A percentile compares a stretch with the other conserved stretches of the same genome.
Evolutionary conservation across 2,113 vertebrate species (phyloP).

Genomic region (Neolamprologus kungweensis): DNA sequence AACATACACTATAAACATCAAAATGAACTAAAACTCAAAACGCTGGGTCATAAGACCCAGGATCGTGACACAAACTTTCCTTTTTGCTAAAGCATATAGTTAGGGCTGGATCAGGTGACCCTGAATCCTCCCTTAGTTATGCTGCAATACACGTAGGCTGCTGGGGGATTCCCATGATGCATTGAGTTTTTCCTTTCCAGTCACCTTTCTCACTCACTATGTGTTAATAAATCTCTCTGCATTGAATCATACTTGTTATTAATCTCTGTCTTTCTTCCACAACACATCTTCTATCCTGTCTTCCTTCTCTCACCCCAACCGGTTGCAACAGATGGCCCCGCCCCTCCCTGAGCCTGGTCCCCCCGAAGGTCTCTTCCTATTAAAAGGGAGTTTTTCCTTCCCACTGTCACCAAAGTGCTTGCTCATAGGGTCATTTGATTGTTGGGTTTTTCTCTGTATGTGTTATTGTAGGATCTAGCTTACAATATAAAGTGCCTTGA

Average conservation of each 20-base stretch:
- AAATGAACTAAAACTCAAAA: too few species aligned
- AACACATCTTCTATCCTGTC: fast-evolving
- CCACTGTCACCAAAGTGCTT: not conserved
- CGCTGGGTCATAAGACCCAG: too few species aligned
- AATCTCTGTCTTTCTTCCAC: not conserved
- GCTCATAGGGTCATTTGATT: not conserved
- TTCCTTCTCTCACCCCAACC: not conserved
- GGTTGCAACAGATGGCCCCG: fast-evolving
- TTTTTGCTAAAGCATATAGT: too few species aligned
- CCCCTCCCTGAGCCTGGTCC: not conserved
- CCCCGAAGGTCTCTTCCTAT: fast-evolving
- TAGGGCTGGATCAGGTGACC: too few species aligned
- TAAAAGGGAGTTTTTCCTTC: not conserved
- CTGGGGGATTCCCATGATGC: fast-evolving
- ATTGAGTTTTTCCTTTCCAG: not conserved
- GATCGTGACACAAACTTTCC: too few species aligned
- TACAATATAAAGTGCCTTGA: not conserved
- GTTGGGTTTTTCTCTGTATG: not conserved
- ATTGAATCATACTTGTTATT: not conserved
- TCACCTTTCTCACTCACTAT: not conserved
- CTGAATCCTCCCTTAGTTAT: too few species aligned
- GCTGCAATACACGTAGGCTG: fast-evolving
- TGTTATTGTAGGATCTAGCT: not conserved
- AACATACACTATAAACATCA: too few species aligned
- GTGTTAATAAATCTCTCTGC: fast-evolving